Base-by-base conservation (phyloP, 2,797 vertebrate species). In the Anomalospiza imberbis region DNA sequence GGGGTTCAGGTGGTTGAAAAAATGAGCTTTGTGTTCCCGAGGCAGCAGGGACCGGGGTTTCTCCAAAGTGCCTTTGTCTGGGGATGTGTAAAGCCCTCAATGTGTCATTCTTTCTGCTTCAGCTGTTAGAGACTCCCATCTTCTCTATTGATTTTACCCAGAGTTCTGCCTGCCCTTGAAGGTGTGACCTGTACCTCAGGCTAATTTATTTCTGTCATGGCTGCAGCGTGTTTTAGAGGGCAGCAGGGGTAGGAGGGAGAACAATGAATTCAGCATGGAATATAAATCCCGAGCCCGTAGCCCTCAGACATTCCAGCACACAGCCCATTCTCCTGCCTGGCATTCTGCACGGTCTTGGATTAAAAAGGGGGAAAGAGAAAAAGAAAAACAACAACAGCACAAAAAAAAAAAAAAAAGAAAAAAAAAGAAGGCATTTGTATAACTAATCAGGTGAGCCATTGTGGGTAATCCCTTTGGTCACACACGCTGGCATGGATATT, bases 191-290 rank as follows among this genome's bases (percentile, higher is more conserved):
- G 97, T 96, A 97, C 97, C 97, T 97, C 97, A 4, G 84, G 96
- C 97, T 98, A 96, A 98, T 98, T 98, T 97, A 97, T 98, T 98
- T 98, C 97, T 97, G 97, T 98, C 98, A 96, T 89, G 96, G 97
- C 97, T 96, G 95, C 86, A 92, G 95, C 90, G 80, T 96, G 95
- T 96, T 94, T 96, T 73, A 94, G 93, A 94, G 95, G 94, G 96
- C 84, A 83, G 67, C 9, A 6, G 92, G 89, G 78, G 73, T 88
- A 68, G 89, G 85, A 82, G 61, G 57, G 73, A 81, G 88, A 92
- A 96, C 94, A 95, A 91, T 86, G 81, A 71, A 93, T 96, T 93
- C 92, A 97, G 84, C 96, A 36, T 94, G 95, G 95, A 97, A 95
- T 97, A 96, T 95, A 96, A 96, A 96, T 96, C 93, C 96, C 70